phyloP scores from a whole-genome alignment of 2,113 vertebrate species.

The Nothobranchius furzeri region DNA sequence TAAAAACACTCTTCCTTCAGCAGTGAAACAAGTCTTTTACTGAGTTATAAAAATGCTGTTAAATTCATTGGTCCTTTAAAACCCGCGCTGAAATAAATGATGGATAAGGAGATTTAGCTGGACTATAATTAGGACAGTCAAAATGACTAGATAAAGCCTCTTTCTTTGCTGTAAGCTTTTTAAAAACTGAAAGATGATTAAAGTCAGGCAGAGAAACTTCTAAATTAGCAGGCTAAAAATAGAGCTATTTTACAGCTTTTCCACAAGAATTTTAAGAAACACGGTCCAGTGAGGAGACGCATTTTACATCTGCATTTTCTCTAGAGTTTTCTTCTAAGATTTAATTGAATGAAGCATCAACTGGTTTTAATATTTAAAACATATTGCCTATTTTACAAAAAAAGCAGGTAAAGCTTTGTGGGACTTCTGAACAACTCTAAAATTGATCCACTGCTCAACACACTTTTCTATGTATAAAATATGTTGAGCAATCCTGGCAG shows the following conservation, averaged over 20 bases:
- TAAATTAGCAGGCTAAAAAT: constrained; percentile 29
- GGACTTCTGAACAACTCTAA: background rate
- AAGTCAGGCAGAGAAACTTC: constrained; percentile 30
- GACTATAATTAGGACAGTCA: constrained; percentile 16
- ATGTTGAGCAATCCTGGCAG: background rate
- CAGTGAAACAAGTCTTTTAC: constrained; percentile 1
- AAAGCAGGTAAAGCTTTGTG: background rate
- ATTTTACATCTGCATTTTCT: constrained; percentile 10
- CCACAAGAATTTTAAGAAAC: constrained; percentile 22
- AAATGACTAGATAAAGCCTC: constrained; percentile 21
- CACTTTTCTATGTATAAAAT: background rate
- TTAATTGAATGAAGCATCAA: too few species aligned
- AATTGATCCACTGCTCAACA: background rate
- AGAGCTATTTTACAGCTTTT: constrained; percentile 30
- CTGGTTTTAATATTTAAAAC: too few species aligned
- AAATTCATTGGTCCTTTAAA: background rate
- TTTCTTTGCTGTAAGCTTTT: background rate
- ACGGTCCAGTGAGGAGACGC: constrained; percentile 11
- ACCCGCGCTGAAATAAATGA: constrained; percentile 9
- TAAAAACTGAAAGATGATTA: constrained; percentile 29
- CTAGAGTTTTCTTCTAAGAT: too few species aligned
- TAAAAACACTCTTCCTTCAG: background rate
- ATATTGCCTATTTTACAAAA: background rate
- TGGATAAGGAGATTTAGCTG: constrained; percentile 12
- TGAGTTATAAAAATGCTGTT: background rate